Base-by-base conservation (phyloP, 2,797 vertebrate genomes). In the Hippocampus kuda region DNA sequence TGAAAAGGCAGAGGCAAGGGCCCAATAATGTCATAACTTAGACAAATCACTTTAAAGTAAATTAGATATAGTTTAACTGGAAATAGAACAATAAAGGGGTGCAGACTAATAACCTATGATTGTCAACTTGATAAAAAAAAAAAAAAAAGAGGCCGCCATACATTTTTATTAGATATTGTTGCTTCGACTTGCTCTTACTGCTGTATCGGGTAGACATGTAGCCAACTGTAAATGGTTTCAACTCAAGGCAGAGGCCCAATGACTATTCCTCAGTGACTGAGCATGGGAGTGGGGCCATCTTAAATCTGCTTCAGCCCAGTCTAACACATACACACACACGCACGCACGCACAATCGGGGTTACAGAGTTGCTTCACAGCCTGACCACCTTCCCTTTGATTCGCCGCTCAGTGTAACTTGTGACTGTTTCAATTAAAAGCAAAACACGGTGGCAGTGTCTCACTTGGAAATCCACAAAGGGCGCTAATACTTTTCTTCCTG, bases 381-480 rank as follows among this genome's bases (percentile, higher is more conserved):
- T 81, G 80, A 72, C 73, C 80, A 83, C 79, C 44, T 15, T 46
- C 4, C 75, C 87, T 91, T 88, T 89, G 87, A 90, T 87, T 88
- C 84, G 54, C 85, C 80, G 84, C 86, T 86, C 85, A 86, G 76
- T 88, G 85, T 89, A 90, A 90, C 86, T 83, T 86, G 83, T 89
- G 87, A 88, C 87, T 88, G 84, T 87, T 89, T 88, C 87, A 91
- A 90, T 90, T 88, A 90, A 89, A 80, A 79, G 79, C 69, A 77
- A 86, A 87, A 86, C 74, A 87, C 85, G 86, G 77, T 87, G 84
- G 87, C 84, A 85, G 83, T 81, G 79, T 70, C 74, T 76, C 83
- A 82, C 76, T 73, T 68, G 79, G 83, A 89, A 88, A 88, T 88
- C 84, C 82, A 67, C 82, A 86, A 89, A 88, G 77, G 80, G 53